A percentile compares a stretch with the other conserved stretches of the same genome.
These are phyloP conservation scores for Drosophila multiciliata DNA, from an alignment of 2,888 invertebrate genomes.

Conservation along the genomic window DNA sequence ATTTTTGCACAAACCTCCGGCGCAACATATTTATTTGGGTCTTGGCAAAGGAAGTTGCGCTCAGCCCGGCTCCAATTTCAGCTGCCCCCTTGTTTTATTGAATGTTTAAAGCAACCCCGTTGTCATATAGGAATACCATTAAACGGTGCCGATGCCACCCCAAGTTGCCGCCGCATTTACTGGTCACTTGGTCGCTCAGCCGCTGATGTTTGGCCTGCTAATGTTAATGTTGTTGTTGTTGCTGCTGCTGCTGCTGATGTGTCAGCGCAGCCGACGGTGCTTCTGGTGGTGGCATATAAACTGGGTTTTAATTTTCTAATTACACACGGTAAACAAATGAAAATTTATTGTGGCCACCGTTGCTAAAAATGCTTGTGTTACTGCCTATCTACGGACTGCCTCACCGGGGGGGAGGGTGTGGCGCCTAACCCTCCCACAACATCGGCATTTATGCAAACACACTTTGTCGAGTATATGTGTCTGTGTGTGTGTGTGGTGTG, in stretches of 20 bases:
- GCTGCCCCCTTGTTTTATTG: constrained; percentile 8
- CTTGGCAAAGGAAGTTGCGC: constrained; percentile 19
- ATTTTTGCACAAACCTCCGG: constrained; percentile 13
- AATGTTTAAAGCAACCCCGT: constrained; percentile 36
- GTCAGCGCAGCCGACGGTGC: not conserved
- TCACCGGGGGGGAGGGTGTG: constrained; percentile 13
- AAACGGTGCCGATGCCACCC: constrained; percentile 16
- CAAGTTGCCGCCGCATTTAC: constrained; percentile 11
- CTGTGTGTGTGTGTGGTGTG: not conserved
- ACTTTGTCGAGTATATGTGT: constrained; percentile 9
- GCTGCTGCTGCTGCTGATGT: not conserved
- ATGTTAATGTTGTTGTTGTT: constrained; percentile 39
- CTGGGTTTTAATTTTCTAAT: constrained; percentile 81
- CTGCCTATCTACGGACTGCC: constrained; percentile 20
- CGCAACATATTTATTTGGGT: not conserved
- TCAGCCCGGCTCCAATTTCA: constrained; percentile 3
- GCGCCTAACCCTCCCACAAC: constrained; percentile 25
- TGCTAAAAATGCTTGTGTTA: constrained; percentile 42
- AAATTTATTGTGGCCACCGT: constrained; percentile 72
- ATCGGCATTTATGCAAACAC: constrained; percentile 64
- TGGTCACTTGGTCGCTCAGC: constrained; percentile 61
- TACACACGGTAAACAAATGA: constrained; percentile 79
- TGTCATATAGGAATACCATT: constrained; percentile 23
- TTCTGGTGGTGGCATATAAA: constrained; percentile 63
- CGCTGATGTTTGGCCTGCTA: constrained; percentile 39